These are phyloP conservation scores for Acanthosepion pharaonis DNA, from an alignment of 2,888 invertebrate species.

Conservation along the genomic window DNA sequence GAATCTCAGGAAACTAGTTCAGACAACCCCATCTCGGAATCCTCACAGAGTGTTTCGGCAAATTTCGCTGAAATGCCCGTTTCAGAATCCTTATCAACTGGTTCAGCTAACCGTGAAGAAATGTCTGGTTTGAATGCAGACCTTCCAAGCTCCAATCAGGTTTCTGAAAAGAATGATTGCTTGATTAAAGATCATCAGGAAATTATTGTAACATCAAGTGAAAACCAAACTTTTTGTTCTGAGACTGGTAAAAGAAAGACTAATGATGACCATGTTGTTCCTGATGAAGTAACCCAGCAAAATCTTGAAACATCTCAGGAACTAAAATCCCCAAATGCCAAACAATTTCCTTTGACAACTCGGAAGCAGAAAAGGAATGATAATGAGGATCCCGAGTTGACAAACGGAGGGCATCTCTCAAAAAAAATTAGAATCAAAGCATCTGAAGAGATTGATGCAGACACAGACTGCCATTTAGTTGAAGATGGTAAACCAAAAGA, in stretches of 20 bases:
- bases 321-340: background rate
- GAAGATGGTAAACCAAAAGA: constrained; percentile 23
- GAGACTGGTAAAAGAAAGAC: background rate
- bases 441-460: background rate
- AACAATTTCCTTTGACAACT: background rate
- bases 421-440: background rate
- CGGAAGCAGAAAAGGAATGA: background rate
- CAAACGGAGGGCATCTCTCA: background rate
- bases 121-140: background rate
- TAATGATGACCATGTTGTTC: background rate
- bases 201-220: background rate
- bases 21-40: background rate
- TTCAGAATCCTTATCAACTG: background rate
- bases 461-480: background rate
- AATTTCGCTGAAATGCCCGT: background rate
- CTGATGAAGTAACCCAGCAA: background rate
- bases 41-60: background rate
- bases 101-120: background rate
- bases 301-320: background rate
- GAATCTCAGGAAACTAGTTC: background rate
- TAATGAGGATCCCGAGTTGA: too few relatives aligned
- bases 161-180: background rate
- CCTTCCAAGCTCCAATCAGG: background rate
- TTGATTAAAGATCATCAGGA: background rate
- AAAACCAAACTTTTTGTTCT: background rate